Base-by-base conservation (phyloP, 2,797 vertebrate genomes). In the Tenualosa thibaudeaui region DNA sequence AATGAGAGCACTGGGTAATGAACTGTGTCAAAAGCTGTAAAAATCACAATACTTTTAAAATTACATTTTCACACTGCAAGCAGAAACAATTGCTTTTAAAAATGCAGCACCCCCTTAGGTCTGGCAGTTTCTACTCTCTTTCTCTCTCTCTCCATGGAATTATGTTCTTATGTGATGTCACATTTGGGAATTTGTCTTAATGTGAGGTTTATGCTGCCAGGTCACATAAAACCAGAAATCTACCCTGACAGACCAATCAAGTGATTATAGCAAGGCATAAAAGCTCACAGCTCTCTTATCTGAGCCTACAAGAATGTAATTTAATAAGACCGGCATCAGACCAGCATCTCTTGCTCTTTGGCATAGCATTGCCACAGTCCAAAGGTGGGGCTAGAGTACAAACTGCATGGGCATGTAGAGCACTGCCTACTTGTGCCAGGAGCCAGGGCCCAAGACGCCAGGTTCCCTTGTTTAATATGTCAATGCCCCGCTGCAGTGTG, bases 1-100 rank as follows among this genome's bases (percentile, higher is more conserved):
- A 91, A 92, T 90, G 89, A 87, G 89, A 91, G 83, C 58, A 10
- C 71, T 49, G 75, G 87, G 88, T 78, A 85, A 86, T 87, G 82
- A 88, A 86, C 43, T 19, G 82, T 82, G 88, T 88, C 75, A 90
- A 89, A 91, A 88, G 85, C 81, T 88, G 86, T 90, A 88, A 89
- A 86, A 89, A 89, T 85, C 85, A 86, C 7, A 9, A 84, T 54
- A 85, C 50, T 58, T 84, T 86, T 84, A 75, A 15, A 85, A 82
- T 78, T 43, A 78, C 71, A 78, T 46, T 78, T 78, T 78, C 71
- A 46, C 71, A 78, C 71, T 46, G 19, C 19, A 17, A 46, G 71
- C 71, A 78, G 71, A 78, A 78, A 78, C 71, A 19, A 75, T 75
- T 75, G 31, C 31, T 37, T 17, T 5, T 53, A 3, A 56, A 56